A percentile compares a stretch with the other conserved stretches of the same genome.
Conservation (phyloP, 2,888 invertebrate species). For the Tenthredo distinguenda region DNA sequence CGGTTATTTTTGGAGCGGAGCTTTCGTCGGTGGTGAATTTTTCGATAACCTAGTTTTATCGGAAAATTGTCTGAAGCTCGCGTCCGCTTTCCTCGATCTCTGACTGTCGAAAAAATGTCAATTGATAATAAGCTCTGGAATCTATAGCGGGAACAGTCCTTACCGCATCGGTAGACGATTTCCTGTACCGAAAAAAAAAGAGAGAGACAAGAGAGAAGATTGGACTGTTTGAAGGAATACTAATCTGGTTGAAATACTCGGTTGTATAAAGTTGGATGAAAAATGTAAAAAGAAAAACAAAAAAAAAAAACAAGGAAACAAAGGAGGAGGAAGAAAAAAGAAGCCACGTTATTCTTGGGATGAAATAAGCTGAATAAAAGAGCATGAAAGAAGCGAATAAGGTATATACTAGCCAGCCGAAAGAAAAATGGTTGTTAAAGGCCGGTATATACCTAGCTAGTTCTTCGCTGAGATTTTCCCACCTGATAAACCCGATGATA, state of each 20-base stretch:
- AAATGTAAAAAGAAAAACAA: not conserved
- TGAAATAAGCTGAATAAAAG: constrained; percentile 1
- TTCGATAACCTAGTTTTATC: not conserved
- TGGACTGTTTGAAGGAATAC: not conserved
- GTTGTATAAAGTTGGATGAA: not conserved
- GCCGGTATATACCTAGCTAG: not conserved
- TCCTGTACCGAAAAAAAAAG: not conserved
- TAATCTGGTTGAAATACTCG: not conserved
- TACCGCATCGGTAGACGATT: too few species aligned
- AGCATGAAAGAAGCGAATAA: not conserved
- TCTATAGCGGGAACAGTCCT: too few species aligned
- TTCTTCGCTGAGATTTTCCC: constrained; percentile 7
- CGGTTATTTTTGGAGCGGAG: not conserved
- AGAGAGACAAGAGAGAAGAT: not conserved
- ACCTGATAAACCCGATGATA: constrained; percentile 43
- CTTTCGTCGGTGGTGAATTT: not conserved
- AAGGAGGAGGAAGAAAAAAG: not conserved
- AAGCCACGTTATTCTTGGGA: not conserved
- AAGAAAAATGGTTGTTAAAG: constrained; percentile 2
- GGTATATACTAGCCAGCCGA: not conserved
- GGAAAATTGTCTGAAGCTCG: too few species aligned
- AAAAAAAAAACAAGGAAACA: not conserved
- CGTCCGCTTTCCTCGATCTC: too few species aligned
- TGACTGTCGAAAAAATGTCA: too few species aligned
- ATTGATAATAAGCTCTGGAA: too few species aligned